Conservation (phyloP, 2,888 invertebrate genomes). For the Trichogramma evanescens region DNA sequence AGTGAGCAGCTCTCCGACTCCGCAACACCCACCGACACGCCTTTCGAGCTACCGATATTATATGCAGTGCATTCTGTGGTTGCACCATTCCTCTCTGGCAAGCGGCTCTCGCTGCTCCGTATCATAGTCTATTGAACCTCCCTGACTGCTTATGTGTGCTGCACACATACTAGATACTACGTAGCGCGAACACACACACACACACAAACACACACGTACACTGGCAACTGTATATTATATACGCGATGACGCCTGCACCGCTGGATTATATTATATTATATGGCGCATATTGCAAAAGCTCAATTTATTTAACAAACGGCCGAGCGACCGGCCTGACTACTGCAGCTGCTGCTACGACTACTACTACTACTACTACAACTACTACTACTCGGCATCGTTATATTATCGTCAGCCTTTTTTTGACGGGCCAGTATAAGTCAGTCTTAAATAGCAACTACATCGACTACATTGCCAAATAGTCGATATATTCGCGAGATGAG, state of each 20-base stretch:
- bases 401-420: not conserved
- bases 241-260: constrained; percentile 9
- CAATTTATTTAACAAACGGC: constrained; percentile 19
- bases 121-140: constrained; percentile 16
- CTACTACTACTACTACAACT: not conserved
- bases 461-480: too few species aligned
- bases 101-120: not conserved
- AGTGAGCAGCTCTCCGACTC: constrained; percentile 28
- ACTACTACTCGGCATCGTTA: not conserved
- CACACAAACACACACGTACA: too few species aligned
- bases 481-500: too few species aligned
- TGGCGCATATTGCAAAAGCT: constrained; percentile 15
- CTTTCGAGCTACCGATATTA: constrained; percentile 24
- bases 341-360: not conserved
- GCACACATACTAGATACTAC: too few species aligned
- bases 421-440: too few species aligned
- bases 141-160: not conserved
- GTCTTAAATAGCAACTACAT: too few species aligned
- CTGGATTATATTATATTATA: not conserved
- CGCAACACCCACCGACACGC: constrained; percentile 36
- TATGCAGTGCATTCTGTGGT: constrained; percentile 25
- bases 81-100: constrained; percentile 24
- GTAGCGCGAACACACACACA: too few species aligned
- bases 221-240: too few species aligned
- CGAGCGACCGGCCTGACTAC: constrained; percentile 3